These are phyloP conservation scores for rat (Rattus norvegicus) DNA, from an alignment of 2,113 vertebrate species.

Conservation along the genomic window GRCr8 NC_086021.1:74181001-74181500, in stretches of 20 bases:
- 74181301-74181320: neutral
- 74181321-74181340: neutral
- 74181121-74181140: neutral
- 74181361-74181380: neutral
- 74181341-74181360: too few species aligned
- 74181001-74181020: rapidly evolving
- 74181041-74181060: neutral
- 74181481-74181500: neutral
- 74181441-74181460: neutral
- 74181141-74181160: neutral
- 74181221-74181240: neutral
- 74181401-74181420: neutral
- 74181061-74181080: neutral
- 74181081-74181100: neutral
- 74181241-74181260: neutral
- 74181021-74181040: neutral
- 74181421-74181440: neutral
- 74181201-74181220: neutral
- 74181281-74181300: neutral
- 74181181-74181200: conserved; percentile 1
- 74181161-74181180: neutral
- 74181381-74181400: neutral
- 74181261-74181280: neutral
- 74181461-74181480: neutral
- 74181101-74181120: too few species aligned